phyloP scores from a whole-genome alignment of 2,113 vertebrate species.

The Girardinichthys multiradiatus region DNA sequence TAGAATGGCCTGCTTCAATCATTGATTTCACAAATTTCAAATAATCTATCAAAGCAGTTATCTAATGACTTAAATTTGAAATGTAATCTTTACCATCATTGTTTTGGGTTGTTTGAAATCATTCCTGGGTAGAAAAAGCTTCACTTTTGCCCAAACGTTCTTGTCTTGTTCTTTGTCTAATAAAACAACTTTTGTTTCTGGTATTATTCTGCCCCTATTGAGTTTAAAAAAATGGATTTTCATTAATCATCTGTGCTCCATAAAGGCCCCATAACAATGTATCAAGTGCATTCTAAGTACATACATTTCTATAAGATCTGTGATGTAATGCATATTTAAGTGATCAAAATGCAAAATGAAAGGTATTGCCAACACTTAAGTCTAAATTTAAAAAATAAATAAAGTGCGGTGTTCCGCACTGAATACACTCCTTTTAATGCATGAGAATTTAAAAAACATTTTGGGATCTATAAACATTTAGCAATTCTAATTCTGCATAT shows the following conservation, averaged over 20 bases:
- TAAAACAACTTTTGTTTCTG: not conserved
- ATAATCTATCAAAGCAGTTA: not conserved
- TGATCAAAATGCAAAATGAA: conserved; percentile 24
- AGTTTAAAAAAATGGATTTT: conserved; percentile 4
- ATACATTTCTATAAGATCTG: conserved; percentile 1
- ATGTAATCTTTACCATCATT: not conserved
- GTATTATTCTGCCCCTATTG: conserved; percentile 1
- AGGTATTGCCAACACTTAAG: not conserved
- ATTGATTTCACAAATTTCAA: not conserved
- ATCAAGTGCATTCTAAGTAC: conserved; percentile 19
- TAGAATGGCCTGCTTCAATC: conserved; percentile 2
- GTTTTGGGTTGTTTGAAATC: not conserved
- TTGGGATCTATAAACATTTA: conserved; percentile 33
- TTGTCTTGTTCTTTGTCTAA: no score
- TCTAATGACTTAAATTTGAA: not conserved
- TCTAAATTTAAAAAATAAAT: conserved; percentile 24
- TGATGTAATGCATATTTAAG: conserved; percentile 12
- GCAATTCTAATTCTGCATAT: conserved; percentile 12
- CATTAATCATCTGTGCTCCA: not conserved
- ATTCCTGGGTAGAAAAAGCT: not conserved
- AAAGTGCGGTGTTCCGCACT: conserved; percentile 35
- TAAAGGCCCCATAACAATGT: no score
- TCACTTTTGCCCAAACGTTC: not conserved
- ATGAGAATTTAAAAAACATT: conserved; percentile 48
- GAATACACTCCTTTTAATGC: conserved; percentile 43